Evolutionary conservation across 2,797 vertebrate species (phyloP).

Genomic region (Ispidina lecontei): DNA sequence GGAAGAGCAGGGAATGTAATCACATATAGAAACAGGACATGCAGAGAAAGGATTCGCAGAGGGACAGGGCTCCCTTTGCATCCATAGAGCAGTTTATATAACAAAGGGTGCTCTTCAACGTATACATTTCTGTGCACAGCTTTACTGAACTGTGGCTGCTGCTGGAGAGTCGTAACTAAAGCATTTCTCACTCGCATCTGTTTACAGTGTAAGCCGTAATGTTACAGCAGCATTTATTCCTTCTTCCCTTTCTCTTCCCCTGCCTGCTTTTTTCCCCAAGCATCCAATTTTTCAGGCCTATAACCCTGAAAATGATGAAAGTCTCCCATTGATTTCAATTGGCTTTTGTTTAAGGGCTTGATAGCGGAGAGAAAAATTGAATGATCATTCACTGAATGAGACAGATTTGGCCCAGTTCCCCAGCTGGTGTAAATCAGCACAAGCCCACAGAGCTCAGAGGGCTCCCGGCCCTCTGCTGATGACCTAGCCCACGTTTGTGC

Average conservation of each 20-base stretch:
- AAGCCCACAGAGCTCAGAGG: background rate
- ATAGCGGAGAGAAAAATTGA: slow-evolving; percentile 56
- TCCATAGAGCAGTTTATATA: background rate
- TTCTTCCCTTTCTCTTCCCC: slow-evolving; percentile 1
- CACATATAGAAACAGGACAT: slow-evolving; percentile 27
- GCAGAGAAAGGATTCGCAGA: background rate
- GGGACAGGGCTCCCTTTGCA: background rate
- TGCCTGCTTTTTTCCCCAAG: slow-evolving; percentile 35
- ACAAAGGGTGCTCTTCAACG: background rate
- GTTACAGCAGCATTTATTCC: slow-evolving; percentile 36
- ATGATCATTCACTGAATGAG: slow-evolving; percentile 42
- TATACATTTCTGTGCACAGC: background rate
- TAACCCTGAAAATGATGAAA: slow-evolving; percentile 61
- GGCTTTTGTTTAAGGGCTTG: slow-evolving; percentile 61
- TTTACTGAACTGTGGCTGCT: slow-evolving; percentile 13
- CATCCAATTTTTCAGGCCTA: slow-evolving; percentile 57
- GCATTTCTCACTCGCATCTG: slow-evolving; percentile 33
- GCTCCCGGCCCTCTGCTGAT: slow-evolving; percentile 26
- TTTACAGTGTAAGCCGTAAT: slow-evolving; percentile 39
- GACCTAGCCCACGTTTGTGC: slow-evolving; percentile 4
- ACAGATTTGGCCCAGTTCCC: slow-evolving; percentile 46
- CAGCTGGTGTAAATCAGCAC: slow-evolving; percentile 31
- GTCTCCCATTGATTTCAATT: slow-evolving; percentile 59
- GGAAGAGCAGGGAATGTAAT: slow-evolving; percentile 34
- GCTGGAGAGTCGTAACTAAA: slow-evolving; percentile 39